Evolutionary conservation across 2,797 vertebrate species (phyloP).

Genomic region (Aplochiton taeniatus): DNA sequence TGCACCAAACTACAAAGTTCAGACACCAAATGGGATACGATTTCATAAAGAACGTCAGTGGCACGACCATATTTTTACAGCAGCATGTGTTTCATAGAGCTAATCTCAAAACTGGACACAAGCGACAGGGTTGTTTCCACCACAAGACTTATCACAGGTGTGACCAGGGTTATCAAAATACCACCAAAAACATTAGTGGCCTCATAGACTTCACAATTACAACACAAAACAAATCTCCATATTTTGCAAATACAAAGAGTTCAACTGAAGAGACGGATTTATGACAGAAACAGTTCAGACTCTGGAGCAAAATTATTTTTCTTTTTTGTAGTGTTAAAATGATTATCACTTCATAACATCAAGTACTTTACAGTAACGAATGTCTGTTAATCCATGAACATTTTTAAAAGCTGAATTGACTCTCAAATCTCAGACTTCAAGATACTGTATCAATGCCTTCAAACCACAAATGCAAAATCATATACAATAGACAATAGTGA

Average conservation of each 20-base stretch:
- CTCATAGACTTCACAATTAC: conserved; percentile 16
- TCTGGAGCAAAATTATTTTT: too few relatives aligned
- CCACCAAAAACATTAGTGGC: conserved; percentile 28
- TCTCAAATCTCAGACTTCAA: too few relatives aligned
- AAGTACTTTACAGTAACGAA: too few relatives aligned
- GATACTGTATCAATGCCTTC: too few relatives aligned
- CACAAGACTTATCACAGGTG: conserved; percentile 27
- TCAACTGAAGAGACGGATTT: too few relatives aligned
- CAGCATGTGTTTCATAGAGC: conserved; percentile 23
- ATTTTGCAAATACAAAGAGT: background rate
- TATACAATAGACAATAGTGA: conserved; percentile 23
- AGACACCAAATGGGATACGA: too few relatives aligned
- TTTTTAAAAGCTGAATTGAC: too few relatives aligned
- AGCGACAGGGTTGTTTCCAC: conserved; percentile 22
- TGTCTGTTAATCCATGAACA: too few relatives aligned
- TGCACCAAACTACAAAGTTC: too few relatives aligned
- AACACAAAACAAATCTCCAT: background rate
- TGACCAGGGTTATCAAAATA: conserved; percentile 33
- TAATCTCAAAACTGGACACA: conserved; percentile 29
- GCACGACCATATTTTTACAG: conserved; percentile 4
- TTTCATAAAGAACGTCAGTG: background rate
- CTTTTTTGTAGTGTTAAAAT: too few relatives aligned
- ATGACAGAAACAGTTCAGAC: too few relatives aligned
- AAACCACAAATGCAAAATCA: conserved; percentile 23
- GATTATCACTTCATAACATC: too few relatives aligned